Base-by-base conservation (phyloP, 2,797 vertebrate species). In the Lutjanus campechanus region DNA sequence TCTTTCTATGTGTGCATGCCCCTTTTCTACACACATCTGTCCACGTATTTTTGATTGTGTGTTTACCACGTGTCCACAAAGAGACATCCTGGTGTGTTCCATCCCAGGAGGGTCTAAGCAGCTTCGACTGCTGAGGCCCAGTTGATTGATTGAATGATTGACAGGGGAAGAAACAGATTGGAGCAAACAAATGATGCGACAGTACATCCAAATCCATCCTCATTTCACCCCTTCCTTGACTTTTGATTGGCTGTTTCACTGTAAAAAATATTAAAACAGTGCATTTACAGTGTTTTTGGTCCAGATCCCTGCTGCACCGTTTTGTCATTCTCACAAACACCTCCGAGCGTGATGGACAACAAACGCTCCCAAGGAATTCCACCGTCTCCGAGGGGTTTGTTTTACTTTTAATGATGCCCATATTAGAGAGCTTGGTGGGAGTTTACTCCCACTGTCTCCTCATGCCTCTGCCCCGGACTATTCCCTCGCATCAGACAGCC, bases 401-500 rank as follows among this genome's bases (percentile, higher is more conserved):
- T 88, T 84, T 83, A 76, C 63, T 85, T 93, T 91, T 91, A 90
- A 92, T 88, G 90, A 89, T 83, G 68, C 63, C 81, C 43, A 44
- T 65, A 82, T 85, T 75, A 83, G 55, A 82, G 68, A 63, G 69
- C 88, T 60, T 59, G 81, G 65, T 85, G 73, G 74, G 88, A 85
- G 68, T 88, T 87, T 79, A 79, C 79, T 84, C 81, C 77, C 59
- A 79, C 85, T 75, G 84, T 82, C 85, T 90, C 70, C 86, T 79
- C 54, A 3, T 83, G 76, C 77, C 85, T 88, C 58, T 76, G 83
- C 83, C 83, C 87, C 20, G 60, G 82, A 90, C 89, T 90, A 77
- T 89, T 92, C 89, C 77, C 72, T 77, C 1, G 69, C 64, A 92
- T 94, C 88, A 92, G 92, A 91, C 93, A 91, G 91, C 86, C 54